These are phyloP conservation scores for Oryzias curvinotus DNA, from an alignment of 2,113 vertebrate species.

Conservation along the genomic window DNA sequence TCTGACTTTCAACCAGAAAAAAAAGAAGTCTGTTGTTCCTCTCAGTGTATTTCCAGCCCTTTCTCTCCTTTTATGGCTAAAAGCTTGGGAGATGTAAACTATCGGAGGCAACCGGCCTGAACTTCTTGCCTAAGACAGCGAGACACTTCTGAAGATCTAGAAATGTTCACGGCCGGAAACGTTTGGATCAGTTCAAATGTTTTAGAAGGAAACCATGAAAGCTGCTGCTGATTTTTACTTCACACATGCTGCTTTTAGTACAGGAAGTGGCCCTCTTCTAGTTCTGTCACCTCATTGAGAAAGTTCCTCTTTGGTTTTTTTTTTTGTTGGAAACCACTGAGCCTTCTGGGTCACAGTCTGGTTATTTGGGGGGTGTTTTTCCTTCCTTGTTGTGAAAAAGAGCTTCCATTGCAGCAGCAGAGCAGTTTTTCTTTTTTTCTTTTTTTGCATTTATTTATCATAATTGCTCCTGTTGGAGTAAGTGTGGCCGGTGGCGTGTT, in stretches of 20 bases:
- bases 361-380: no score
- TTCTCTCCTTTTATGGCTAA: conserved; percentile 31
- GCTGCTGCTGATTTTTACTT: background rate
- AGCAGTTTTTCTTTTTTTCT: no score
- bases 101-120: background rate
- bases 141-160: background rate
- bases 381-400: no score
- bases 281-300: background rate
- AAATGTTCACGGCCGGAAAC: no score
- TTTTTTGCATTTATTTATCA: no score
- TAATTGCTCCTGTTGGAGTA: no score
- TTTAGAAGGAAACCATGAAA: background rate
- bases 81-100: background rate
- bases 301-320: conserved; percentile 1
- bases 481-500: no score
- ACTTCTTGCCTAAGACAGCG: background rate
- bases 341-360: no score
- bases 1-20: conserved; percentile 1
- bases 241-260: background rate
- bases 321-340: no score
- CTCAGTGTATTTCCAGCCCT: background rate
- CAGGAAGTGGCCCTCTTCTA: background rate
- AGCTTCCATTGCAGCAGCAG: no score
- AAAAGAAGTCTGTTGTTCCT: background rate
- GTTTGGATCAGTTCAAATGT: conserved; percentile 3